Conservation (phyloP, 1,140 invertebrate species). For the Zaprionus gabonicus region DNA sequence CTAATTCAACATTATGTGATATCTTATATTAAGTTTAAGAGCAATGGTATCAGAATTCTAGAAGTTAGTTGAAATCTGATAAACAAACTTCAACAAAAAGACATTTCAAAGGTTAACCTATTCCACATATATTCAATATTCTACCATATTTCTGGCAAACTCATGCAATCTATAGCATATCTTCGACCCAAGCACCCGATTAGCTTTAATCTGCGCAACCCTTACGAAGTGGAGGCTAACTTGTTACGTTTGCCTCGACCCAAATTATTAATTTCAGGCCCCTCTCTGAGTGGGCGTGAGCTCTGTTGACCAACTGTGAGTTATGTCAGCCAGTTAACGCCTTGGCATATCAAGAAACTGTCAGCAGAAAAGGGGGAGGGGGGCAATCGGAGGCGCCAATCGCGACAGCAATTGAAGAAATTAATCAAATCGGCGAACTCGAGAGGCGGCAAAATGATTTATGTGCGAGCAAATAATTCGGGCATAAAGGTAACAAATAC, state of each 20-base stretch:
- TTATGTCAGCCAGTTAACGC: conserved; percentile 60
- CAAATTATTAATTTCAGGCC: conserved; percentile 21
- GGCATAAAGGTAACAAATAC: conserved; percentile 82
- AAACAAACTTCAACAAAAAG: too few relatives aligned
- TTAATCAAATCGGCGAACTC: conserved; percentile 70
- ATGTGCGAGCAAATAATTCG: conserved; percentile 79
- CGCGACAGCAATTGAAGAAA: conserved; percentile 71
- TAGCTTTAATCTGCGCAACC: background rate
- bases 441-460: conserved; percentile 69
- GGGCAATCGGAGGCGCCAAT: conserved; percentile 60
- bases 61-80: too few relatives aligned
- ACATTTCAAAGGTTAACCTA: too few relatives aligned
- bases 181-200: too few relatives aligned
- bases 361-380: too few relatives aligned
- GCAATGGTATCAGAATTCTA: too few relatives aligned
- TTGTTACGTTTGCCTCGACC: background rate
- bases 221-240: background rate
- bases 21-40: too few relatives aligned
- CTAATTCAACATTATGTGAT: too few relatives aligned
- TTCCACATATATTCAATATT: too few relatives aligned
- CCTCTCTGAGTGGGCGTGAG: background rate
- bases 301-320: conserved; percentile 61
- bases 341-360: conserved; percentile 59
- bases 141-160: background rate
- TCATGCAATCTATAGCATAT: background rate